Conservation (phyloP, 2,888 invertebrate species). For the Cerceris rybyensis region DNA sequence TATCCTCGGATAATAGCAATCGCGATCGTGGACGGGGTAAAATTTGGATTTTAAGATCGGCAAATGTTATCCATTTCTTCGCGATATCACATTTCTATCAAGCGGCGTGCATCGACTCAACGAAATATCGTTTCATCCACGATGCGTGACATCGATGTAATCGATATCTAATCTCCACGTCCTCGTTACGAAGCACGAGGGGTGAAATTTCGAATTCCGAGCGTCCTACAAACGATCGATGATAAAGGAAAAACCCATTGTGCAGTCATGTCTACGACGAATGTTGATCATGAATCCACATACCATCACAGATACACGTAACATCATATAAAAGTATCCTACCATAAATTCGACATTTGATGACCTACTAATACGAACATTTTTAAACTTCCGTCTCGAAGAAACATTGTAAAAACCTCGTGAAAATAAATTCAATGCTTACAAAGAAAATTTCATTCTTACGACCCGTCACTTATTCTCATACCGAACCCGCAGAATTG, state of each 20-base stretch:
- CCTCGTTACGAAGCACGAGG: slow-evolving; percentile 50
- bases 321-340: not conserved
- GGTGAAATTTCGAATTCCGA: slow-evolving; percentile 44
- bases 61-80: slow-evolving; percentile 30
- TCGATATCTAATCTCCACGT: slow-evolving; percentile 65
- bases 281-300: slow-evolving; percentile 6
- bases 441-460: not conserved
- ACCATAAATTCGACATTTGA: not conserved
- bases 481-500: not conserved
- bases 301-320: not conserved
- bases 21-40: not conserved
- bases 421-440: not conserved
- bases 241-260: slow-evolving; percentile 25
- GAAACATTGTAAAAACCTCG: not conserved
- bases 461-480: not conserved
- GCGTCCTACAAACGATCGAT: slow-evolving; percentile 40
- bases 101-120: slow-evolving; percentile 31
- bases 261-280: slow-evolving; percentile 5
- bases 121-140: slow-evolving; percentile 51
- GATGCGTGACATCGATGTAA: slow-evolving; percentile 54
- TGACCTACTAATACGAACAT: not conserved
- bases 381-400: not conserved
- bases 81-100: slow-evolving; percentile 27
- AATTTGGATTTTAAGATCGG: slow-evolving; percentile 31
- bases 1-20: not conserved